These are phyloP conservation scores for Alsophila aescularia DNA, from an alignment of 2,888 invertebrate species.

Conservation along the genomic window DNA sequence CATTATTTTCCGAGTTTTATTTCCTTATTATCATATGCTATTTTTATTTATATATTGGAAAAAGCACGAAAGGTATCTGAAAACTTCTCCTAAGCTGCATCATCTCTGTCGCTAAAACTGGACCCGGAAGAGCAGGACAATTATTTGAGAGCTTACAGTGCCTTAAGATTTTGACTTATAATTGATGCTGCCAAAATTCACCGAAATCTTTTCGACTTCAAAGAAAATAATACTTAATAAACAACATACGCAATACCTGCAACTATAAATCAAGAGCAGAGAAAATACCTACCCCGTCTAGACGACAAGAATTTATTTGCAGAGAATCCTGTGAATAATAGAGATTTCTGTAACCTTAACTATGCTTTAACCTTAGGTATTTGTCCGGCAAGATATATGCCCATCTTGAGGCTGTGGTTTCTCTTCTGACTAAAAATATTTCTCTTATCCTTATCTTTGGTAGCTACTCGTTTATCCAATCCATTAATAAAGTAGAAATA, in stretches of 20 bases:
- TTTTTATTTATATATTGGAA: too few relatives aligned
- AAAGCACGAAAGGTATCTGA: too few relatives aligned
- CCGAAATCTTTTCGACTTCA: conserved; percentile 8
- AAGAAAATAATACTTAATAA: neutral
- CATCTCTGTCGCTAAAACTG: too few relatives aligned
- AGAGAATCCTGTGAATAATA: conserved; percentile 33
- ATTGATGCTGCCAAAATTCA: neutral
- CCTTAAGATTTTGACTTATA: too few relatives aligned
- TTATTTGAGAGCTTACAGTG: too few relatives aligned
- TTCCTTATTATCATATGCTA: too few relatives aligned
- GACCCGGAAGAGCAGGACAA: too few relatives aligned
- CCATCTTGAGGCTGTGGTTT: conserved; percentile 25
- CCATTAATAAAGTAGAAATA: neutral
- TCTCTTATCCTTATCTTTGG: conserved; percentile 4
- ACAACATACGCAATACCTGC: conserved; percentile 4
- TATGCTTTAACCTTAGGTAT: conserved; percentile 33
- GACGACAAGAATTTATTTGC: conserved; percentile 36
- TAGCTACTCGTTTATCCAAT: neutral
- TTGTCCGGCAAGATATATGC: conserved; percentile 29
- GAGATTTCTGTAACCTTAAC: conserved; percentile 29
- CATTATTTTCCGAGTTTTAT: too few relatives aligned
- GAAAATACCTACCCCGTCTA: conserved; percentile 37
- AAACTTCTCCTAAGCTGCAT: too few relatives aligned
- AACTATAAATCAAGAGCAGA: conserved; percentile 30
- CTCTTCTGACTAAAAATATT: conserved; percentile 8